These are phyloP conservation scores for Astyanax mexicanus DNA, from an alignment of 2,797 vertebrate genomes.

Conservation along the genomic window DNA sequence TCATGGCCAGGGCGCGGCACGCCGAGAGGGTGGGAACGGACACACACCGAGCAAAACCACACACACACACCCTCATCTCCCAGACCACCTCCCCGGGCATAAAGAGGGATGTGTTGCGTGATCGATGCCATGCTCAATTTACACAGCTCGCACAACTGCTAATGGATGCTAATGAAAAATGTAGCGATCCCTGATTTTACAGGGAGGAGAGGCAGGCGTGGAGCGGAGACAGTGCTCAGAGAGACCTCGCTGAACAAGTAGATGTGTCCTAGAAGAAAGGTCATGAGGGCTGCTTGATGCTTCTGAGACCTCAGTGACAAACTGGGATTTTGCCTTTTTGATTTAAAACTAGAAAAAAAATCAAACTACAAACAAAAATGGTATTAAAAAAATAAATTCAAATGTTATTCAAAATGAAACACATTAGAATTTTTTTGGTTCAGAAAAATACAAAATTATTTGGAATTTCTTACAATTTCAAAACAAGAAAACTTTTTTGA, in stretches of 20 bases:
- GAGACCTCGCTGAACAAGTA: neutral
- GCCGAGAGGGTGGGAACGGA: conserved; percentile 58
- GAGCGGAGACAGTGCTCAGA: conserved; percentile 7
- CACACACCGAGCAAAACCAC: neutral
- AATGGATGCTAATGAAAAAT: conserved; percentile 38
- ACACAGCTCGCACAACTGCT: conserved; percentile 20
- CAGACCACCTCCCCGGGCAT: conserved; percentile 3
- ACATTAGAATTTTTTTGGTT: too few relatives aligned
- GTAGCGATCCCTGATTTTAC: conserved; percentile 25
- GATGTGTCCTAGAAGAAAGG: neutral
- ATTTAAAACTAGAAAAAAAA: too few relatives aligned
- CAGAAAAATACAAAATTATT: too few relatives aligned
- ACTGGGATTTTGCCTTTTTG: too few relatives aligned
- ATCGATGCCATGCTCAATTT: conserved; percentile 33
- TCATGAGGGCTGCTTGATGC: neutral
- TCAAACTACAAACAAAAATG: too few relatives aligned
- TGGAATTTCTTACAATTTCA: too few relatives aligned
- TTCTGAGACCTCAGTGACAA: too few relatives aligned
- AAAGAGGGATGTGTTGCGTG: conserved; percentile 29
- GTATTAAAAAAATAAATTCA: too few relatives aligned
- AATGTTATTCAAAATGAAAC: too few relatives aligned
- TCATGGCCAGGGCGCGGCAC: conserved; percentile 60
- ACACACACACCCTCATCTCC: neutral
- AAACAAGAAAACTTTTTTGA: too few relatives aligned
- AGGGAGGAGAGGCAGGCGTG: neutral